Percentiles rank a stretch among this genome's conserved stretches.
These are phyloP conservation scores for Epinephelus lanceolatus DNA, from an alignment of 2,113 vertebrate species.

Conservation along the genomic window DNA sequence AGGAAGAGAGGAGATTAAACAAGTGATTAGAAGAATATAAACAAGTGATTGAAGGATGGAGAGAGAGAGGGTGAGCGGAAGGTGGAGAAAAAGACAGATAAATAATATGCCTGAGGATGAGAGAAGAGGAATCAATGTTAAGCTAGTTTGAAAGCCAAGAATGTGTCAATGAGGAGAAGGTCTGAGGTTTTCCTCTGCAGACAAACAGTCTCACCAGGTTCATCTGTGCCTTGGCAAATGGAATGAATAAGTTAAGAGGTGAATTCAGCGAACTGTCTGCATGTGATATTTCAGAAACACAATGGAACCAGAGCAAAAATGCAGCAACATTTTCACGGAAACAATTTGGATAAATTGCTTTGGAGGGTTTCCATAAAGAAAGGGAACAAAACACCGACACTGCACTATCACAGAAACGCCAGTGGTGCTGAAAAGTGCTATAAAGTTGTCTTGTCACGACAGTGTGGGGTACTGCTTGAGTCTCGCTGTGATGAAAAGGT, in stretches of 20 bases:
- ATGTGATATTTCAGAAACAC: constrained; percentile 57
- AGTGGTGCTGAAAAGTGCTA: constrained; percentile 19
- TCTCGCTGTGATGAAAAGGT: constrained; percentile 4
- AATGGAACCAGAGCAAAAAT: constrained; percentile 37
- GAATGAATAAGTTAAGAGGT: constrained; percentile 69
- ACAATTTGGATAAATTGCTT: constrained; percentile 53
- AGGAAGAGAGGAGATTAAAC: constrained; percentile 27
- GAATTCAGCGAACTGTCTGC: constrained; percentile 52
- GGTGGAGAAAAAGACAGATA: constrained; percentile 22
- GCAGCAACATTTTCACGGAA: constrained; percentile 40
- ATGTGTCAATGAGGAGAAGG: constrained; percentile 62
- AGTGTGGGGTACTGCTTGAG: background rate
- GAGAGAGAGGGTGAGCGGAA: background rate
- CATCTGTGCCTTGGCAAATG: constrained; percentile 54
- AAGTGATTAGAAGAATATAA: constrained; percentile 37
- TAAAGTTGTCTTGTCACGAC: constrained; percentile 40
- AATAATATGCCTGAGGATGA: constrained; percentile 40
- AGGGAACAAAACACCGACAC: constrained; percentile 35
- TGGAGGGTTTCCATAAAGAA: constrained; percentile 44
- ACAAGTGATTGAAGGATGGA: constrained; percentile 28
- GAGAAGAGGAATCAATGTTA: constrained; percentile 68
- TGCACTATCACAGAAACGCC: constrained; percentile 40
- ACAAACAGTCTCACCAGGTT: constrained; percentile 65
- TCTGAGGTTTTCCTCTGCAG: constrained; percentile 57
- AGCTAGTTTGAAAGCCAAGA: constrained; percentile 64